Evolutionary conservation across 2,888 invertebrate genomes (phyloP).

Genomic region (Ecliptopera silaceata): DNA sequence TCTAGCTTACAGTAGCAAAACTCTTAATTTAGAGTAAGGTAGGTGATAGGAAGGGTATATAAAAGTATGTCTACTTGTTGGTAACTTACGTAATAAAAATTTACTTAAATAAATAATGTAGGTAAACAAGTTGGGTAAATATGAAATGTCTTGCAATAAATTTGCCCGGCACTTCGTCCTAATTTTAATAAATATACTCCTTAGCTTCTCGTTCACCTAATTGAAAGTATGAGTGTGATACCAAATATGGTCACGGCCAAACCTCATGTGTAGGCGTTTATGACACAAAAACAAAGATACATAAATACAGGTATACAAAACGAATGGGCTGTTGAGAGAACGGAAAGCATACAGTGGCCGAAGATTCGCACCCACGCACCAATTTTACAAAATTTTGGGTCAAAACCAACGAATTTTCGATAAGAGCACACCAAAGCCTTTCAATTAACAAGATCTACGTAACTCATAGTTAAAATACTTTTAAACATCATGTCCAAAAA

Average conservation of each 20-base stretch:
- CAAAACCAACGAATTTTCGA: conserved; percentile 10
- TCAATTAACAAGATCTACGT: no score
- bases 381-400: conserved; percentile 28
- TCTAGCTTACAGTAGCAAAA: no score
- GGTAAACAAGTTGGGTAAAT: no score
- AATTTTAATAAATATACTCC: conserved; percentile 5
- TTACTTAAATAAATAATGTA: no score
- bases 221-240: conserved; percentile 20
- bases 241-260: conserved; percentile 33
- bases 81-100: no score
- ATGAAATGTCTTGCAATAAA: no score
- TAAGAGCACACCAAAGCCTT: conserved; percentile 3
- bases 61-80: no score
- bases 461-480: no score
- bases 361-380: conserved; percentile 39
- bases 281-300: conserved; percentile 36
- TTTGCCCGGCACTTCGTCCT: background rate
- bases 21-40: no score
- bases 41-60: no score
- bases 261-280: conserved; percentile 32
- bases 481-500: no score
- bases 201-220: conserved; percentile 15
- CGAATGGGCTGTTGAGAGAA: conserved; percentile 25
- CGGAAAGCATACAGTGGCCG: conserved; percentile 41
- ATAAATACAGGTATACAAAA: conserved; percentile 31